Percentiles rank a stretch among this genome's conserved stretches.
These are phyloP conservation scores for Corythornis leucogaster DNA, from an alignment of 2,797 vertebrate species.

Conservation along the genomic window DNA sequence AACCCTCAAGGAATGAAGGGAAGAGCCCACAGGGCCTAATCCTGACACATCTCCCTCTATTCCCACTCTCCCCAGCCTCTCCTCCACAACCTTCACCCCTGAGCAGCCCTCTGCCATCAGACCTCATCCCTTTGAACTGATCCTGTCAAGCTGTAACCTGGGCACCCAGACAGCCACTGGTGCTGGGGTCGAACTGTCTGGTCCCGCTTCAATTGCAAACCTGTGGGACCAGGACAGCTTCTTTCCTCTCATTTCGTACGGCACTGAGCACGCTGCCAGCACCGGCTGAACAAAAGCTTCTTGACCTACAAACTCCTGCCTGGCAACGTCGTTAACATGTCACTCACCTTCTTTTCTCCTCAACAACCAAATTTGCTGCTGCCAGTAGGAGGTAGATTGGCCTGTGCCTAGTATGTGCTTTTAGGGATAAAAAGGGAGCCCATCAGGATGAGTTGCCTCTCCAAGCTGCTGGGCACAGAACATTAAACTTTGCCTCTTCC, in stretches of 20 bases:
- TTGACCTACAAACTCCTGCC: constrained; percentile 61
- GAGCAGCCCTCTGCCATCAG: background rate
- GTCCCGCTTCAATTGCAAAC: background rate
- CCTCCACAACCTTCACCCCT: background rate
- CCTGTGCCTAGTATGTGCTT: constrained; percentile 28
- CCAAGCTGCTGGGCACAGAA: background rate
- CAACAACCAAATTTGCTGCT: background rate
- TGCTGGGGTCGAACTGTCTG: background rate
- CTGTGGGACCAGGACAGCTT: constrained; percentile 22
- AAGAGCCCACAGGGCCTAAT: background rate
- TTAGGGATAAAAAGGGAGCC: constrained; percentile 1
- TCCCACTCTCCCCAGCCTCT: background rate
- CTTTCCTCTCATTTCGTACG: constrained; percentile 31
- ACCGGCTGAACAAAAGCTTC: constrained; percentile 54
- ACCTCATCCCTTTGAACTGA: accelerated
- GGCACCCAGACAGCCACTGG: background rate
- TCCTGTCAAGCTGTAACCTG: background rate
- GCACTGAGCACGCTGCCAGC: background rate
- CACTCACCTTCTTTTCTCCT: constrained; percentile 42
- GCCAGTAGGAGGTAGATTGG: constrained; percentile 36
- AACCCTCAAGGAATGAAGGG: accelerated
- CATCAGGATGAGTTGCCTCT: constrained; percentile 37
- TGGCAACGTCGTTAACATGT: constrained; percentile 24
- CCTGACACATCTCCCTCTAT: background rate
- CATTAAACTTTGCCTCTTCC: constrained; percentile 16